Percentiles rank a stretch among this genome's conserved stretches.
Evolutionary conservation across 2,113 vertebrate species (phyloP).

Genomic region (Pogonocichla stellata): DNA sequence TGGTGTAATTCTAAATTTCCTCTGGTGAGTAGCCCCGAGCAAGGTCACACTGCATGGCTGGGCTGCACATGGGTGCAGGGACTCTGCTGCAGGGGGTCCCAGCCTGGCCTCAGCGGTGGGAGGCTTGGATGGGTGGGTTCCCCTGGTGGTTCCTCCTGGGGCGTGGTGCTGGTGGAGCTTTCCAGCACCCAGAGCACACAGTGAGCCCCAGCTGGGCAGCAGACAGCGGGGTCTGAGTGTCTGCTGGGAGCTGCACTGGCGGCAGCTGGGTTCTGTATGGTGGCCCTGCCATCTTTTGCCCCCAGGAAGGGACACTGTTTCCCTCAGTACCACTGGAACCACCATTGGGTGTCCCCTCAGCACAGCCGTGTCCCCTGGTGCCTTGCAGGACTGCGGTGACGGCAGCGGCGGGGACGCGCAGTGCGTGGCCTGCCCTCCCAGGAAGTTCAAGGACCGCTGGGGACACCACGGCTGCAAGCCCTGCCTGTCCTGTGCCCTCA

Average conservation of each 20-base stretch:
- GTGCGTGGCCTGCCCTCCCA: conserved; percentile 71
- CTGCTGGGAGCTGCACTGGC: background rate
- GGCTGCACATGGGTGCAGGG: background rate
- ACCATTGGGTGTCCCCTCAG: background rate
- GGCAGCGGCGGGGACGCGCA: conserved; percentile 67
- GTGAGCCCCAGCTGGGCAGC: accelerated
- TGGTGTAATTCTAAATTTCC: background rate
- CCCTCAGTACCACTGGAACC: background rate
- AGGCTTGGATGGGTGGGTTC: background rate
- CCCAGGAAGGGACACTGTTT: background rate
- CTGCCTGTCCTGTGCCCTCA: conserved; percentile 78
- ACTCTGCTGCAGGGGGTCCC: background rate
- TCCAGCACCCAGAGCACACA: accelerated
- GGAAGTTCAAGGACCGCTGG: conserved; percentile 81
- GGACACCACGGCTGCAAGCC: conserved; percentile 78
- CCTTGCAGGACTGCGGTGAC: conserved; percentile 80
- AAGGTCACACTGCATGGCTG: accelerated
- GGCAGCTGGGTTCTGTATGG: accelerated
- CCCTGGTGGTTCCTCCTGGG: accelerated
- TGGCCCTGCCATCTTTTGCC: background rate
- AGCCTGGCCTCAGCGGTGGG: background rate
- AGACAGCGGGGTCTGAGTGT: accelerated
- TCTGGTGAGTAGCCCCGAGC: no score
- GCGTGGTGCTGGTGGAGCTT: accelerated
- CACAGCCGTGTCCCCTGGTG: accelerated